phyloP scores from a whole-genome alignment of 1,140 invertebrate species.

The Drosophila obscura region DNA sequence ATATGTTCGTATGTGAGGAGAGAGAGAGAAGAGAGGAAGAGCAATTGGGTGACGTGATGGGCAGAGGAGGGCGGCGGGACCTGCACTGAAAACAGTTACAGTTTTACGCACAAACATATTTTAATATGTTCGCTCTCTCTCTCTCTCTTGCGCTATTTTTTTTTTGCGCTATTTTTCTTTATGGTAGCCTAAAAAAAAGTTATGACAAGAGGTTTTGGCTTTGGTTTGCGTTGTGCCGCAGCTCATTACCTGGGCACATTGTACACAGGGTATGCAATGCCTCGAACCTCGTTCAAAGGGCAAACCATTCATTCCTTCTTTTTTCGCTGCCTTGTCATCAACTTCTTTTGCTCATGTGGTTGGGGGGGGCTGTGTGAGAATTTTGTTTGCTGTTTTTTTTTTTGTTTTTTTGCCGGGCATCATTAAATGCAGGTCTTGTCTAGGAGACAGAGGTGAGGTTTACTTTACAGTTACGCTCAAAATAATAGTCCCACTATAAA shows the following conservation, averaged over 20 bases:
- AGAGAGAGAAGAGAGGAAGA: constrained; percentile 20
- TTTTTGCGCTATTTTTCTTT: too few relatives aligned
- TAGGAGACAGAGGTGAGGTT: background rate
- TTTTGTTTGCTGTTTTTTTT: background rate
- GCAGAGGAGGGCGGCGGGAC: too few relatives aligned
- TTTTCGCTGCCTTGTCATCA: constrained; percentile 13
- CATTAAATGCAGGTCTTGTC: constrained; percentile 26
- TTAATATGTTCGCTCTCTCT: too few relatives aligned
- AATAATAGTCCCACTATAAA: too few relatives aligned
- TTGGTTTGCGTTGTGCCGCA: too few relatives aligned
- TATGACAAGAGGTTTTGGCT: too few relatives aligned
- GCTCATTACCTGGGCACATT: too few relatives aligned
- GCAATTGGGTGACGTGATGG: background rate
- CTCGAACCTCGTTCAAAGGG: background rate
- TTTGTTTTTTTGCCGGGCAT: constrained; percentile 4
- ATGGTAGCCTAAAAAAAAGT: too few relatives aligned
- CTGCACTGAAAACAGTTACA: too few relatives aligned
- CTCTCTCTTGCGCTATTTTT: too few relatives aligned
- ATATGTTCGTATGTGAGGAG: constrained; percentile 3
- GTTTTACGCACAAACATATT: too few relatives aligned
- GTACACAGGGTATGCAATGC: too few relatives aligned
- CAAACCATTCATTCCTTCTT: background rate
- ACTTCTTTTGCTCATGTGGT: constrained; percentile 10
- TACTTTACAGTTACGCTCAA: background rate
- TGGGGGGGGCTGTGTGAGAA: constrained; percentile 11